Conservation (phyloP, 2,888 invertebrate species). For the Polydrusus cervinus region DNA sequence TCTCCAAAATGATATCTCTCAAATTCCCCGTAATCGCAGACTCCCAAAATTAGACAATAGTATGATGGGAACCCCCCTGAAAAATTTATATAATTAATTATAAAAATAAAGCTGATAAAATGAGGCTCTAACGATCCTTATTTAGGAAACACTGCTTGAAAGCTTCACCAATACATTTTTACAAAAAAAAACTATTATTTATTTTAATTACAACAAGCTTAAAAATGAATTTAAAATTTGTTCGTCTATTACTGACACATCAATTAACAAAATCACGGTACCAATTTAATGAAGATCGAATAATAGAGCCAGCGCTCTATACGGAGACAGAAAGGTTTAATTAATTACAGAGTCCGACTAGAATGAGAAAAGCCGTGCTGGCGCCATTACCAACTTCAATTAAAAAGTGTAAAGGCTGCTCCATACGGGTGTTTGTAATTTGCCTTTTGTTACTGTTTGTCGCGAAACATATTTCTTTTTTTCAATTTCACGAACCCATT, state of each 20-base stretch:
- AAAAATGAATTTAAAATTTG: too few species aligned
- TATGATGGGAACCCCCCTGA: too few species aligned
- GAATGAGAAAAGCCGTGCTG: conserved; percentile 38
- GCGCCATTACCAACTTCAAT: conserved; percentile 39
- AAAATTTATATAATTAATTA: too few species aligned
- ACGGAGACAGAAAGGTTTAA: conserved; percentile 43
- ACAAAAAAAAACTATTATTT: too few species aligned
- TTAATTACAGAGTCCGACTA: conserved; percentile 36
- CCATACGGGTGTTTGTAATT: conserved; percentile 21
- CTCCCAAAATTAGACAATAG: too few species aligned
- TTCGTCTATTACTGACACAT: conserved; percentile 19
- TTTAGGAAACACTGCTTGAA: too few species aligned
- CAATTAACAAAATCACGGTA: conserved; percentile 21
- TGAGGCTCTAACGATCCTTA: too few species aligned
- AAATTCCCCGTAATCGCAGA: too few species aligned
- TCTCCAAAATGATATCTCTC: too few species aligned
- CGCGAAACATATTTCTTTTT: neutral
- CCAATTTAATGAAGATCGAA: conserved; percentile 45
- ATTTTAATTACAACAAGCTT: too few species aligned
- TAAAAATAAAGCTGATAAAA: too few species aligned
- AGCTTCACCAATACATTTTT: too few species aligned
- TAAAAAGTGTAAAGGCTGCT: conserved; percentile 40
- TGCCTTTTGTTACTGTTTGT: conserved; percentile 23
- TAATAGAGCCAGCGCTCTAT: conserved; percentile 31
- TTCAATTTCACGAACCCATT: neutral